phyloP scores from a whole-genome alignment of 1,140 invertebrate genomes.

The Carcinoscorpius rotundicauda region DNA sequence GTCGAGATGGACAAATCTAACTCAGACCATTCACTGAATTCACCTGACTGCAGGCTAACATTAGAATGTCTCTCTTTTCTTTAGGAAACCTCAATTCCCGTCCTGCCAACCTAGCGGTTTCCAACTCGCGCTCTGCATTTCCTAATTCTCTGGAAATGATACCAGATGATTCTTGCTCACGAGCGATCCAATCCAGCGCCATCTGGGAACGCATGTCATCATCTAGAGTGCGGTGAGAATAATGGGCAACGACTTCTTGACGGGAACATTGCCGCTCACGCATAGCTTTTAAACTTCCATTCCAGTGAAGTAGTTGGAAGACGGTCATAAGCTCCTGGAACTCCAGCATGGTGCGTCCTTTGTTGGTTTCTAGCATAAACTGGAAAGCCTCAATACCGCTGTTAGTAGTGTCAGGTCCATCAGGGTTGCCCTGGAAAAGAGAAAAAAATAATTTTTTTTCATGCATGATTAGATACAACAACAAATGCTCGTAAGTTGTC shows the following conservation, averaged over 20 bases:
- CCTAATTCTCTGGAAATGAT: constrained; percentile 67
- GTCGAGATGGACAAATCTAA: neutral
- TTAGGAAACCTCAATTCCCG: constrained; percentile 84
- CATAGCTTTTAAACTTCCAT: constrained; percentile 78
- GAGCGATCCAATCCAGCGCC: constrained; percentile 85
- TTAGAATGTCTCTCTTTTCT: constrained; percentile 87
- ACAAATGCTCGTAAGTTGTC: no score
- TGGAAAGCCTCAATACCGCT: constrained; percentile 78
- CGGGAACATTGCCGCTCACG: constrained; percentile 85
- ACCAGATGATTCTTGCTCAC: constrained; percentile 67
- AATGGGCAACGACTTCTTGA: constrained; percentile 88
- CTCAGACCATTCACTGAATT: constrained; percentile 15
- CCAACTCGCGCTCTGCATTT: constrained; percentile 71
- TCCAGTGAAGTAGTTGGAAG: constrained; percentile 91
- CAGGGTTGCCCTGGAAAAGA: constrained; percentile 27
- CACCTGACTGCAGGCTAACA: constrained; percentile 69
- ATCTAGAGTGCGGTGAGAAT: constrained; percentile 74
- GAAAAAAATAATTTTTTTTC: no score
- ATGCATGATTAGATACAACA: no score
- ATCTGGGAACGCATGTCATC: constrained; percentile 93
- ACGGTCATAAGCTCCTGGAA: constrained; percentile 96
- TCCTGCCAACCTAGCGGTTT: constrained; percentile 75
- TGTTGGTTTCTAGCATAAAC: constrained; percentile 88
- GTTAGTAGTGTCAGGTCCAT: constrained; percentile 43
- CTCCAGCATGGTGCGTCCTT: constrained; percentile 85